A percentile compares a stretch with the other conserved stretches of the same genome.
Conservation (phyloP, 2,797 vertebrate genomes). For the Rousettus madagascariensis region DNA sequence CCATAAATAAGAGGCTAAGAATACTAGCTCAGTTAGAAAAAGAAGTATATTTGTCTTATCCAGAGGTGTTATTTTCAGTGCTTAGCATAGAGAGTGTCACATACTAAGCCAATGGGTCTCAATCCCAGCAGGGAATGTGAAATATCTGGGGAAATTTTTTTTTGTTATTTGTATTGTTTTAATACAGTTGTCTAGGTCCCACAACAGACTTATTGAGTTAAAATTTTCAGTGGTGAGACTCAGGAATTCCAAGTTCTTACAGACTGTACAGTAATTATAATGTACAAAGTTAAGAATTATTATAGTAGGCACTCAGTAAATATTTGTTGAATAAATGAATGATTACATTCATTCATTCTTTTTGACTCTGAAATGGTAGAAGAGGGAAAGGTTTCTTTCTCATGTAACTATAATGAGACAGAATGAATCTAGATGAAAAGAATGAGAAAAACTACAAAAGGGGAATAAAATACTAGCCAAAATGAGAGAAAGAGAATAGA, state of each 20-base stretch:
- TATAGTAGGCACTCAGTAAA: background rate
- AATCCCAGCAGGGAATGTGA: background rate
- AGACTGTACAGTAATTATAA: background rate
- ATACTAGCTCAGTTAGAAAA: background rate
- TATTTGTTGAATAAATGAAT: background rate
- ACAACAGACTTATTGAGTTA: background rate
- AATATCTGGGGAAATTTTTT: background rate
- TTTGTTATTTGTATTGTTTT: background rate
- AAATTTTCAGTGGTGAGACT: background rate
- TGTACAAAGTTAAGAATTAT: background rate
- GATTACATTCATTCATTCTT: background rate
- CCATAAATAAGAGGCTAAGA: background rate
- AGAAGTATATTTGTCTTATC: background rate
- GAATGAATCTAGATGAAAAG: background rate
- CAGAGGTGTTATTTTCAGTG: background rate
- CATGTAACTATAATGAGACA: background rate
- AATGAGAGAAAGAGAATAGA: background rate
- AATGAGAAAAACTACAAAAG: background rate
- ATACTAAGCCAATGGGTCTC: background rate
- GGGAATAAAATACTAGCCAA: background rate
- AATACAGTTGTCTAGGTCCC: background rate
- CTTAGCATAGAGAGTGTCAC: background rate
- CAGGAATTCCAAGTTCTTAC: background rate
- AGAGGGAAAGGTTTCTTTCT: background rate
- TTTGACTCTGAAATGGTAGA: background rate